Base-by-base conservation (phyloP, 2,888 invertebrate genomes). In the Apodemia mormo region DNA sequence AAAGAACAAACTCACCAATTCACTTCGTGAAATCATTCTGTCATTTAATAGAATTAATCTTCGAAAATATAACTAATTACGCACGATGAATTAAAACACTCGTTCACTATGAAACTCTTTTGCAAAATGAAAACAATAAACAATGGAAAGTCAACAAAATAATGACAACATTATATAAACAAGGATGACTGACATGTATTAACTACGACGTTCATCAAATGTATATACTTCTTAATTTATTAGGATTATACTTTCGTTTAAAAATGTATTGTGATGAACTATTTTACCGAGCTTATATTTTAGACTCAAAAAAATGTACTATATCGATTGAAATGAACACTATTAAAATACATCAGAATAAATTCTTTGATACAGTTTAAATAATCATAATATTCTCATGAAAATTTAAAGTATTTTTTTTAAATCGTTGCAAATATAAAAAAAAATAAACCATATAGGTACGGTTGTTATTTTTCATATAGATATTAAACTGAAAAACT, bases 41-140 rank as follows among this genome's bases (percentile, higher is more conserved):
- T 3, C 2, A 8, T 14, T 56, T 9, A 22, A 56, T 9, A 56
- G 3, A n/a, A 29, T 56, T 29, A 56, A 56, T 22, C 29, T 56
- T 22, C 29, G 56, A 10, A 29, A 30, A 10, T 30, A 0, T 29
- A 56, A 56, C 30, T 30, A 29, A 30, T 58, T 58, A 30, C 58
- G 30, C 58, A 58, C 58, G 29, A n/a, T n/a, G 2, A 58, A 30
- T n/a, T 58, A 4, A 58, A 58, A 58, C 58, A 58, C 10, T 29
- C 58, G 10, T 12, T 58, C 30, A 9, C 10, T 58, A 4, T 1
- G 12, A 58, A 30, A 12, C 58, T 30, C 30, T 30, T 58, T 58
- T 30, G 58, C 58, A 30, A 22, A 58, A 58, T 58, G 30, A 58
- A 58, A 58, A 58, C 22, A 58, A 58, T 58, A 58, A 58, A 58